phyloP scores from a whole-genome alignment of 2,888 invertebrate species.

The Octonoba sinensis region DNA sequence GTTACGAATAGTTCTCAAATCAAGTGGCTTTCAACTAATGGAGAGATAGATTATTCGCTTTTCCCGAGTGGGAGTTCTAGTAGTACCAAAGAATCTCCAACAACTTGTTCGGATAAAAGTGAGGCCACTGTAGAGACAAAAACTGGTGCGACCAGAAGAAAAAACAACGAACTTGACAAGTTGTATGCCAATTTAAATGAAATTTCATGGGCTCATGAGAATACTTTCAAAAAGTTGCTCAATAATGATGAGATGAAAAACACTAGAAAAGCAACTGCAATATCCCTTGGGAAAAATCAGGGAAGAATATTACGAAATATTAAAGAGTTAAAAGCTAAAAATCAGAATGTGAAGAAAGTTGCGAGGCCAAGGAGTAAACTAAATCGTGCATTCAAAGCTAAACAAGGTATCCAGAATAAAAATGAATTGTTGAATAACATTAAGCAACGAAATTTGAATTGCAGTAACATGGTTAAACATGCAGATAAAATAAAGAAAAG shows the following conservation, averaged over 20 bases:
- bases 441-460: too few species aligned
- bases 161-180: conserved; percentile 15
- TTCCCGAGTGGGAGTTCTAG: neutral
- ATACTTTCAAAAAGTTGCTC: conserved; percentile 34
- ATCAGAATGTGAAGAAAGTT: too few species aligned
- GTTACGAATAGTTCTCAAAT: neutral
- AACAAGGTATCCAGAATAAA: too few species aligned
- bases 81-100: neutral
- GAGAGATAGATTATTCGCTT: neutral
- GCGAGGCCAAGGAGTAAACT: too few species aligned
- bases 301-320: too few species aligned
- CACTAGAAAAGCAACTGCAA: neutral
- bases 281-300: too few species aligned
- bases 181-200: conserved; percentile 51
- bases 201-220: conserved; percentile 47
- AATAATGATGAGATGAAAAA: conserved; percentile 2
- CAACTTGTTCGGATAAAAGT: neutral
- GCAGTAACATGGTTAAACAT: too few species aligned
- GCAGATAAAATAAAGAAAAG: too few species aligned
- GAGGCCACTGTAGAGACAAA: neutral
- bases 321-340: too few species aligned
- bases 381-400: too few species aligned
- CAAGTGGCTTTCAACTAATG: conserved; percentile 27
- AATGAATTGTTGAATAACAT: too few species aligned
- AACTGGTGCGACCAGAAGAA: neutral